Evolutionary conservation across 2,113 vertebrate species (phyloP).

Genomic region (Phrynosoma blainvillii): DNA sequence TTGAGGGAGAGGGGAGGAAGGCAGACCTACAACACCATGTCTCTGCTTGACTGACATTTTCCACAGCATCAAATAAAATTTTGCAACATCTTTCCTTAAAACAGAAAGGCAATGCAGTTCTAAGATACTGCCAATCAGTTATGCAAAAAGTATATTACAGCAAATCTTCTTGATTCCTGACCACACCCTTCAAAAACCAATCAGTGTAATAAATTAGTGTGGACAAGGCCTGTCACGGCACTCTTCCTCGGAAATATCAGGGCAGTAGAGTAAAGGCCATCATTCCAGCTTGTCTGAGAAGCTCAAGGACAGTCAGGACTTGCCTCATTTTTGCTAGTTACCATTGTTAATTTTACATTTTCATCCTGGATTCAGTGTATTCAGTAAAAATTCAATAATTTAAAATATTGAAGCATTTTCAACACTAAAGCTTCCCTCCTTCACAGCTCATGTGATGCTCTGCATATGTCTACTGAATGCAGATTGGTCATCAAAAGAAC

Average conservation of each 20-base stretch:
- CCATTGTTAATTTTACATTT: constrained; percentile 45
- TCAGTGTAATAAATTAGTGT: background rate
- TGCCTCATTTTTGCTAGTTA: constrained; percentile 42
- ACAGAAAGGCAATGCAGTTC: background rate
- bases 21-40: background rate
- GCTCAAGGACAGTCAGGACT: constrained; percentile 41
- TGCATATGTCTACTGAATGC: constrained; percentile 61
- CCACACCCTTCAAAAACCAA: background rate
- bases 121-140: background rate
- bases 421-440: constrained; percentile 77
- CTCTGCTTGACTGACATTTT: constrained; percentile 4
- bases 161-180: constrained; percentile 17
- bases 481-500: constrained; percentile 91
- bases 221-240: background rate
- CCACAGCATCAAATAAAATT: background rate
- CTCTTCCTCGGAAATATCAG: background rate
- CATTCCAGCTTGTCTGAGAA: constrained; percentile 30
- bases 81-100: rapidly evolving
- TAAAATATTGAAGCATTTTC: constrained; percentile 70
- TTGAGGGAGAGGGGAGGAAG: background rate
- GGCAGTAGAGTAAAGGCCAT: constrained; percentile 9
- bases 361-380: constrained; percentile 55
- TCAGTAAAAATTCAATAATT: constrained; percentile 75
- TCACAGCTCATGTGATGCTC: constrained; percentile 65
- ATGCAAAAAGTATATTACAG: constrained; percentile 2